phyloP scores from a whole-genome alignment of 2,797 vertebrate genomes.

The Chelon auratus region DNA sequence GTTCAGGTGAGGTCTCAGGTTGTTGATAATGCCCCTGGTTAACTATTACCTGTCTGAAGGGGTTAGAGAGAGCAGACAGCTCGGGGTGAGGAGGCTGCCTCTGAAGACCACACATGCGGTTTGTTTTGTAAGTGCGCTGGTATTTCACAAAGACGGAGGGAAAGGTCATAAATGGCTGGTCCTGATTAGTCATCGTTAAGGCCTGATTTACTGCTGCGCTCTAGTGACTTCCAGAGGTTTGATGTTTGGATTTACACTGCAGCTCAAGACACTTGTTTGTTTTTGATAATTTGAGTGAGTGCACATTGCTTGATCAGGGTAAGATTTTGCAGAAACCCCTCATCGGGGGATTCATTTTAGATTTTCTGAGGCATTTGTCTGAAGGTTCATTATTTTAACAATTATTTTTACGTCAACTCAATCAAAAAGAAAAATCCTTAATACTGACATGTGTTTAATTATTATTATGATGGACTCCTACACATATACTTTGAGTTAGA shows the following conservation, averaged over 20 bases:
- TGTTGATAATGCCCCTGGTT: background rate
- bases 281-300: constrained; percentile 24
- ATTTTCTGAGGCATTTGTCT: background rate
- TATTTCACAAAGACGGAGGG: constrained; percentile 34
- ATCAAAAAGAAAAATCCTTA: too few species aligned
- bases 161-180: constrained; percentile 49
- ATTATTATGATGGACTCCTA: too few species aligned
- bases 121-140: constrained; percentile 25
- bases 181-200: constrained; percentile 47
- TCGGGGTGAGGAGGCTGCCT: background rate
- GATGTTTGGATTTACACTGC: constrained; percentile 17
- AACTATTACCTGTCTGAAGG: background rate
- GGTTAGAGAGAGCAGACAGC: constrained; percentile 21
- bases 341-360: constrained; percentile 14
- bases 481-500: background rate
- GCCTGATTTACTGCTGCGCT: constrained; percentile 55
- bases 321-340: constrained; percentile 5
- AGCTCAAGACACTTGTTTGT: constrained; percentile 2
- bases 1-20: constrained; percentile 1
- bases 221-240: constrained; percentile 24
- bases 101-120: constrained; percentile 1
- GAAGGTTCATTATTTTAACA: constrained; percentile 19
- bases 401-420: background rate
- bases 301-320: constrained; percentile 16
- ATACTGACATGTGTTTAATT: too few species aligned